Conservation (phyloP, 2,888 invertebrate genomes). For the Gibbula magus region DNA sequence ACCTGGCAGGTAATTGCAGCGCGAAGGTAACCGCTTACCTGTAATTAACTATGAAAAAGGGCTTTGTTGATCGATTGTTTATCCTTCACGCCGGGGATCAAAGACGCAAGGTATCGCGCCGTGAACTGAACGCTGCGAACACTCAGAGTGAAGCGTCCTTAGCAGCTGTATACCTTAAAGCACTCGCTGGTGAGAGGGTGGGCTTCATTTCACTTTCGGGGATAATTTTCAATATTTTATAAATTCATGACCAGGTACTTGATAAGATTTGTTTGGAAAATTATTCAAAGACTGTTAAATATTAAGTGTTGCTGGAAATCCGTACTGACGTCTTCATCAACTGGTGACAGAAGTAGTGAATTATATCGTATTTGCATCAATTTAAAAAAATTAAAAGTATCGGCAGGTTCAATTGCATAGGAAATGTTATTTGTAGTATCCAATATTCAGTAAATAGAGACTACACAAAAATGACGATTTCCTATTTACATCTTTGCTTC, state of each 20-base stretch:
- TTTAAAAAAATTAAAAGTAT: too few relatives aligned
- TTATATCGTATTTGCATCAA: too few relatives aligned
- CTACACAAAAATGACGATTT: too few relatives aligned
- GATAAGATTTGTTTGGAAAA: neutral
- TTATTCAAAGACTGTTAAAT: neutral
- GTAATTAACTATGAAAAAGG: slow-evolving; percentile 31
- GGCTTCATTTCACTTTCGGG: neutral
- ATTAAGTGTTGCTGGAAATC: neutral
- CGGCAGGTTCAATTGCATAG: too few relatives aligned
- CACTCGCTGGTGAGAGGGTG: neutral
- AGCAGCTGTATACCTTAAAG: neutral
- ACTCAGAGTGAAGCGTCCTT: neutral
- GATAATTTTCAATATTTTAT: neutral
- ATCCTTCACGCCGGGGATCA: slow-evolving; percentile 15
- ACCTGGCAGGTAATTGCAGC: slow-evolving; percentile 34
- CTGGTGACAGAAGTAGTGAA: too few relatives aligned
- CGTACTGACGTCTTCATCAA: too few relatives aligned
- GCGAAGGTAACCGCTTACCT: slow-evolving; percentile 37
- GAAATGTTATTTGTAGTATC: too few relatives aligned
- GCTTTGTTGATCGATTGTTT: slow-evolving; percentile 21
- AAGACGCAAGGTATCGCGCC: slow-evolving; percentile 5
- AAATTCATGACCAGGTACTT: slow-evolving; percentile 1
- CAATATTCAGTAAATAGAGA: too few relatives aligned
- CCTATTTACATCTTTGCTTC: too few relatives aligned
- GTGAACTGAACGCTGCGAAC: neutral